Percentiles rank a stretch among this genome's conserved stretches.
Evolutionary conservation across 1,140 invertebrate species (phyloP).

Genomic region (Papilio helenus): DNA sequence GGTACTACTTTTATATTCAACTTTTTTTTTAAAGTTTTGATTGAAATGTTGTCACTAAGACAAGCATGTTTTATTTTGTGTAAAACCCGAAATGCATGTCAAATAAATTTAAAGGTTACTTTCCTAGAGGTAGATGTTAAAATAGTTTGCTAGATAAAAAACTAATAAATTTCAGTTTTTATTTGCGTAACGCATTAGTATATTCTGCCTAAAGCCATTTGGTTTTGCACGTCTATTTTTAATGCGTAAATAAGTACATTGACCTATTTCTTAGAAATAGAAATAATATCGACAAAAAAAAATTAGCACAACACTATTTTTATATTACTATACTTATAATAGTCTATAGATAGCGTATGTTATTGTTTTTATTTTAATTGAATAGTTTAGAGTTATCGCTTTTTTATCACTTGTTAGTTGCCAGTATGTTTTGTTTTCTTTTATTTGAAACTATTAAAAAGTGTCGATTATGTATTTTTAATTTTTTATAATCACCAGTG

Average conservation of each 20-base stretch:
- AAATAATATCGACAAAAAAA: conserved; percentile 7
- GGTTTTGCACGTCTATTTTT: conserved; percentile 11
- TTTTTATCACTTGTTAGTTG: conserved; percentile 4
- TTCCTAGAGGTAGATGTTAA: not conserved
- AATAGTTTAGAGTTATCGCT: not conserved
- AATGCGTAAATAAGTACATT: conserved; percentile 18
- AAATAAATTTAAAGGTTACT: not conserved
- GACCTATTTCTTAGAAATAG: conserved; percentile 24
- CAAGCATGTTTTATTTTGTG: not conserved
- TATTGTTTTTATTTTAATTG: conserved; percentile 6
- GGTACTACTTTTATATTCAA: too few relatives aligned
- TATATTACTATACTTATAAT: not conserved
- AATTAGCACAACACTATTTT: conserved; percentile 13
- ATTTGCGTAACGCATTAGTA: not conserved
- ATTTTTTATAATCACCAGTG: not conserved
- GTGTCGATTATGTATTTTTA: not conserved
- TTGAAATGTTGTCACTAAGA: too few relatives aligned
- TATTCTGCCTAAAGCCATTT: not conserved
- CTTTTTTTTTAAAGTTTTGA: too few relatives aligned
- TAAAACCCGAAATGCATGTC: not conserved
- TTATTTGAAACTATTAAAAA: not conserved
- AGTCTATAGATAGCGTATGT: not conserved
- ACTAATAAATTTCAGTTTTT: not conserved
- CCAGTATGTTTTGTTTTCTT: not conserved
- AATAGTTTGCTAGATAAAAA: not conserved